Evolutionary conservation across 2,113 vertebrate genomes (phyloP), one percentile per base, ranked within the genome.

Genomic region (Lophius piscatorius): DNA sequence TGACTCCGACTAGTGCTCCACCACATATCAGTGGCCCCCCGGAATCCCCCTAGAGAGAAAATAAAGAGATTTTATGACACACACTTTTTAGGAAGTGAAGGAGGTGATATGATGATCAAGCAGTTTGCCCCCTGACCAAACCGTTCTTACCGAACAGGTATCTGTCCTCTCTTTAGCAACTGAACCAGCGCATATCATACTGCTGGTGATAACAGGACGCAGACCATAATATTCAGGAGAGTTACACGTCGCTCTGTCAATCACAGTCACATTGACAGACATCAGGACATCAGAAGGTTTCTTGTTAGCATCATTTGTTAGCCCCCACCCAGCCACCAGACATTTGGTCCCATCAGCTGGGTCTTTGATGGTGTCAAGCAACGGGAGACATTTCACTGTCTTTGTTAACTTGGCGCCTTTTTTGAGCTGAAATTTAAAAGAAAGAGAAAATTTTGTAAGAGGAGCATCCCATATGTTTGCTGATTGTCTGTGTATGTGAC

Each of bases 251-350:
- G 0, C 0, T 29, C 82, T 82, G 74, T 62, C 52, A 7, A 91
- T 63, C 46, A 90, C 76, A 2, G 82, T 86, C 13, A 90, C 84
- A 2, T 82, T 86, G 41, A 28, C 81, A 0, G 78, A 45, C 68
- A 16, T 86, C 48, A 91, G 55, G 36, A 87, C 74, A 0, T 90
- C 63, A 0, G 90, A 91, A 28, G 12, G 23, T 12, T 2, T 0
- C 1, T 16, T 21, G 0, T 0, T 10, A 0, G 0, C 0, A 2
- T 62, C 42, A 0, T 63, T 49, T 2, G 64, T 86, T 0, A 0
- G 5, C 1, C 90, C 90, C 90, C 90, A 91, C 41, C 90, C 90
- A 18, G 89, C 88, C 54, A 88, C 89, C 57, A 48, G 8, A n/a
- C 90, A 91, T 1, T 0, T 13, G 22, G 31, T 47, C 2, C 70